Evolutionary conservation across 2,797 vertebrate genomes (phyloP).

Genomic region (Ctenopoma kingsleyae): DNA sequence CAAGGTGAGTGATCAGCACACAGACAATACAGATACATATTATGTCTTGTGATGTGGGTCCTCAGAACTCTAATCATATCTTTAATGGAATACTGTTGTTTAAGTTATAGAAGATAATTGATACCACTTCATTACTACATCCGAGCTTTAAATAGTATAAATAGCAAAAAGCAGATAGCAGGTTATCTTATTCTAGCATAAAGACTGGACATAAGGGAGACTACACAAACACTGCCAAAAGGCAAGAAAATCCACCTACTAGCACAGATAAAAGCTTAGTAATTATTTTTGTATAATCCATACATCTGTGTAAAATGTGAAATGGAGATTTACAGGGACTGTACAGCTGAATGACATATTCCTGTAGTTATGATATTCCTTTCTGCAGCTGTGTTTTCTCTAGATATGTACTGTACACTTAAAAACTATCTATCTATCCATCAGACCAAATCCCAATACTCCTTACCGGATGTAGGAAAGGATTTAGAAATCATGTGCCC

Average conservation of each 20-base stretch:
- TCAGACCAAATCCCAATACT: slow-evolving; percentile 37
- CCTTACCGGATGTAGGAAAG: slow-evolving; percentile 53
- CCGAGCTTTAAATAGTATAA: background rate
- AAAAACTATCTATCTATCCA: slow-evolving; percentile 28
- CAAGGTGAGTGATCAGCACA: background rate
- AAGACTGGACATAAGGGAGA: too few relatives aligned
- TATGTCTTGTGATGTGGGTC: background rate
- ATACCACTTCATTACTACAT: background rate
- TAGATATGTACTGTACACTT: slow-evolving; percentile 15
- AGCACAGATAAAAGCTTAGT: background rate
- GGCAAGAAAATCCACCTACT: too few relatives aligned
- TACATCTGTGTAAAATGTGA: background rate
- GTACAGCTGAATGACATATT: background rate
- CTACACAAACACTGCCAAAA: background rate
- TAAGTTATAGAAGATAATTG: background rate
- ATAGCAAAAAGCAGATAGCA: background rate
- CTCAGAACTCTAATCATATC: too few relatives aligned
- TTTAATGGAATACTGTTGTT: slow-evolving; percentile 2
- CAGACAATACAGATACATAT: background rate
- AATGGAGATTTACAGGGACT: background rate
- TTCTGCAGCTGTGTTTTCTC: slow-evolving; percentile 34
- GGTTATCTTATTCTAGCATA: slow-evolving; percentile 9
- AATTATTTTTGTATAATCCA: background rate
- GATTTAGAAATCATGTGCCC: slow-evolving; percentile 42
- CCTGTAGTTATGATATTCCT: background rate